These are phyloP conservation scores for Willisornis vidua DNA, from an alignment of 2,113 vertebrate genomes.

Conservation along the genomic window DNA sequence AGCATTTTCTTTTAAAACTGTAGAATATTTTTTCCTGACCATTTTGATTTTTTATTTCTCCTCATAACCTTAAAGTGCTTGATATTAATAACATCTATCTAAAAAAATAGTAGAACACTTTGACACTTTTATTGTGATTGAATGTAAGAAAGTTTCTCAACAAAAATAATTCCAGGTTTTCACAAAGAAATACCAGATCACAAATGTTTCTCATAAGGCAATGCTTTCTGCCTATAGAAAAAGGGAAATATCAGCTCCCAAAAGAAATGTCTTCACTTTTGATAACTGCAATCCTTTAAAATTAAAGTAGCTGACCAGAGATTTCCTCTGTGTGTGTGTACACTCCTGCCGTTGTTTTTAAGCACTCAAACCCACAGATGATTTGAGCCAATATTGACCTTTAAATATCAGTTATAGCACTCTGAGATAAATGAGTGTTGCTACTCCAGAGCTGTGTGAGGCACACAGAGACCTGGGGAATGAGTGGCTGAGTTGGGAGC, in stretches of 20 bases:
- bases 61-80: not conserved
- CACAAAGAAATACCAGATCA: not conserved
- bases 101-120: not conserved
- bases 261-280: not conserved
- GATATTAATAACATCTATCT: not conserved
- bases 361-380: slow-evolving; percentile 9
- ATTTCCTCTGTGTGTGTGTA: not conserved
- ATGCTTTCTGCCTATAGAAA: not conserved
- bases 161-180: not conserved
- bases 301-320: slow-evolving; percentile 15
- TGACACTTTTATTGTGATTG: not conserved
- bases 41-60: not conserved
- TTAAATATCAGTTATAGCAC: slow-evolving; percentile 60
- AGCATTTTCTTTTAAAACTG: not conserved
- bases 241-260: slow-evolving; percentile 44
- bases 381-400: slow-evolving; percentile 59
- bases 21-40: not conserved
- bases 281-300: not conserved
- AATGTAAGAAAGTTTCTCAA: not conserved
- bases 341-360: not conserved
- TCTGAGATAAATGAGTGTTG: slow-evolving; percentile 41
- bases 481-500: not conserved
- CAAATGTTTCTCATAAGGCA: not conserved
- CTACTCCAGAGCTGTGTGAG: slow-evolving; percentile 3
- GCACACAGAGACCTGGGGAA: not conserved